These are phyloP conservation scores for Gymnosoma rotundatum DNA, from an alignment of 2,888 invertebrate species.

Conservation along the genomic window DNA sequence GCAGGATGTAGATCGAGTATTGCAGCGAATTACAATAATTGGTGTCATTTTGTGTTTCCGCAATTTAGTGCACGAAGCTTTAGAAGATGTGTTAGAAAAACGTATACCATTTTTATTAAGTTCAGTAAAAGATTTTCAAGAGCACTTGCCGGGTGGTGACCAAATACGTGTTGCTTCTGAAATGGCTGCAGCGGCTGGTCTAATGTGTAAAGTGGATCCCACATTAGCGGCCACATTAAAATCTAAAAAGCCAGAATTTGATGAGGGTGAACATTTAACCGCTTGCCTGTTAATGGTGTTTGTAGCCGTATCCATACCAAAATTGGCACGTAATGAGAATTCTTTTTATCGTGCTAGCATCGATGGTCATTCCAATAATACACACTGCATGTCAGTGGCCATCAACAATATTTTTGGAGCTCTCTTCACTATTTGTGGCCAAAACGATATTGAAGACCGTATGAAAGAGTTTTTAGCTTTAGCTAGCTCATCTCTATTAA, in stretches of 20 bases:
- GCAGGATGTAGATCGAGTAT: slow-evolving; percentile 95
- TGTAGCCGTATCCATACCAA: slow-evolving; percentile 98
- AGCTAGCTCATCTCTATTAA: slow-evolving; percentile 96
- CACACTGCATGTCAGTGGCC: slow-evolving; percentile 98
- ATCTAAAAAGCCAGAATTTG: slow-evolving; percentile 92
- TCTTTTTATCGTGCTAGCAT: slow-evolving; percentile 94
- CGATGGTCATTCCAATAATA: slow-evolving; percentile 98
- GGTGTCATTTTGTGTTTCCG: slow-evolving; percentile 98
- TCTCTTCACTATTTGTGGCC: slow-evolving; percentile 96
- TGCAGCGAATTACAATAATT: slow-evolving; percentile 98
- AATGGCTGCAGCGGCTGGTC: slow-evolving; percentile 98
- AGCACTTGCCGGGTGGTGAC: slow-evolving; percentile 94
- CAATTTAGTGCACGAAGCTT: slow-evolving; percentile 95
- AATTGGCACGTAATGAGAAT: slow-evolving; percentile 94
- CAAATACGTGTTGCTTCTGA: slow-evolving; percentile 96
- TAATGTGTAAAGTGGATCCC: slow-evolving; percentile 97
- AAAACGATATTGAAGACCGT: slow-evolving; percentile 97
- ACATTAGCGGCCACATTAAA: slow-evolving; percentile 94
- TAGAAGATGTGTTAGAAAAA: slow-evolving; percentile 95
- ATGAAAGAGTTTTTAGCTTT: slow-evolving; percentile 97
- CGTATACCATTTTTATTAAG: slow-evolving; percentile 97
- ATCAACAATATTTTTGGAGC: slow-evolving; percentile 98
- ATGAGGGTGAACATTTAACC: slow-evolving; percentile 95
- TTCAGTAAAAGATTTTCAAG: slow-evolving; percentile 96
- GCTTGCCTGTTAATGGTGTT: slow-evolving; percentile 99